phyloP scores from a whole-genome alignment of 92 coral and sea anemone species.

The Montipora capitata region DNA sequence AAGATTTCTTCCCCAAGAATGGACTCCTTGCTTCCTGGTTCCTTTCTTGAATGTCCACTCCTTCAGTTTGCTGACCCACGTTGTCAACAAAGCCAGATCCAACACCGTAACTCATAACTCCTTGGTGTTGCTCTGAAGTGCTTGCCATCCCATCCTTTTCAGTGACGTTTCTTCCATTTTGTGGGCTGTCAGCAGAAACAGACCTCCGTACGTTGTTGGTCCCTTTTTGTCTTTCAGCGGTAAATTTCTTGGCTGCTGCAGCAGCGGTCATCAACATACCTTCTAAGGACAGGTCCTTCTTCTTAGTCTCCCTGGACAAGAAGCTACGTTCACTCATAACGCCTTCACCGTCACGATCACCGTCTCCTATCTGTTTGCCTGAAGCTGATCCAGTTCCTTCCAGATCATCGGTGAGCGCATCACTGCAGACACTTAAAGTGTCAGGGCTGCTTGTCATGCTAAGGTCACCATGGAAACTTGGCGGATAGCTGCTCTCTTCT shows the following conservation, averaged over 20 bases:
- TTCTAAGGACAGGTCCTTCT: constrained; percentile 77
- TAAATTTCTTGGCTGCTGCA: constrained; percentile 83
- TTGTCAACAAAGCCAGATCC: not conserved
- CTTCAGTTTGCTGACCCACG: not conserved
- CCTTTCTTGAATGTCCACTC: constrained; percentile 7
- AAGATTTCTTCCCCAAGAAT: constrained; percentile 1
- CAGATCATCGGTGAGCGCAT: constrained; percentile 35
- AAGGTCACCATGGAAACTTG: constrained; percentile 63
- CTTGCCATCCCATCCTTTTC: not conserved
- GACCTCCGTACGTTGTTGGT: not conserved
- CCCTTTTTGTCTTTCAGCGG: constrained; percentile 64
- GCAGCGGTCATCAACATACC: constrained; percentile 85
- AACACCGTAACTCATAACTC: not conserved
- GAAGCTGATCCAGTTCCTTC: not conserved
- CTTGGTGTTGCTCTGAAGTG: not conserved
- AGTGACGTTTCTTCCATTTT: not conserved
- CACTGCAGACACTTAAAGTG: constrained; percentile 81
- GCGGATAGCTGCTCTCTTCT: constrained; percentile 47
- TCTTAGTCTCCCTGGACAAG: constrained; percentile 10
- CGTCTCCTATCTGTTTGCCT: constrained; percentile 40
- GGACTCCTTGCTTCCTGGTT: constrained; percentile 24
- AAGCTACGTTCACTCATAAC: not conserved
- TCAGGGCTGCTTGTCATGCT: constrained; percentile 76
- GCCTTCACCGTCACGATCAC: constrained; percentile 65
- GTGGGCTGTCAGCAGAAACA: constrained; percentile 22